phyloP scores from a whole-genome alignment of 2,888 invertebrate genomes.

The Neelides folsomi region DNA sequence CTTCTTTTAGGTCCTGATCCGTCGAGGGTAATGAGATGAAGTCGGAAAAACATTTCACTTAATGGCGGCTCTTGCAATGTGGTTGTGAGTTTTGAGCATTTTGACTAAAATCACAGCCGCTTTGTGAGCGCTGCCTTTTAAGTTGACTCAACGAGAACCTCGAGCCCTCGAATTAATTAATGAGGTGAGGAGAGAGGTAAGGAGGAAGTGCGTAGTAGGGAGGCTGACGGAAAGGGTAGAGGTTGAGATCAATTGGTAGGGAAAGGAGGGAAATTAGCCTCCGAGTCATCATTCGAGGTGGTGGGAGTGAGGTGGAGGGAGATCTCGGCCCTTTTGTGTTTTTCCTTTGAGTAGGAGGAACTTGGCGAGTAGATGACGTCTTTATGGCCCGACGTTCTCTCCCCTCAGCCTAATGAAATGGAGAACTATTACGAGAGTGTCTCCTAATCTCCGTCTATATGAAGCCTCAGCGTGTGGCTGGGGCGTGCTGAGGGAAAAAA shows the following conservation, averaged over 20 bases:
- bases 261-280: not conserved
- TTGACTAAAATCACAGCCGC: slow-evolving; percentile 87
- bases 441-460: too few species aligned
- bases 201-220: not conserved
- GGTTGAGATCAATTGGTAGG: not conserved
- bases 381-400: slow-evolving; percentile 1
- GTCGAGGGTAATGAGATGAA: not conserved
- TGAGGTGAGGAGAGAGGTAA: slow-evolving; percentile 1
- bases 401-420: not conserved
- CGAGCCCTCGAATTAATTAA: not conserved
- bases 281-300: not conserved
- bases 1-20: slow-evolving; percentile 1
- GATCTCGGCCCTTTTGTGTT: not conserved
- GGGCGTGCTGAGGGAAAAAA: slow-evolving; percentile 6
- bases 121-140: slow-evolving; percentile 68
- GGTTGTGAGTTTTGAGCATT: slow-evolving; percentile 64
- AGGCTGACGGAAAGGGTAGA: not conserved
- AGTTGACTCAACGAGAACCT: not conserved
- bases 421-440: too few species aligned
- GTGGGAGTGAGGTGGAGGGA: not conserved
- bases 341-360: slow-evolving; percentile 9
- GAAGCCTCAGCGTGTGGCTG: too few species aligned
- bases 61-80: slow-evolving; percentile 62
- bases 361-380: slow-evolving; percentile 11
- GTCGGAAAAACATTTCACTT: slow-evolving; percentile 10